Evolutionary conservation across 2,797 vertebrate species (phyloP).

Genomic region (Pyrocephalus nanus): DNA sequence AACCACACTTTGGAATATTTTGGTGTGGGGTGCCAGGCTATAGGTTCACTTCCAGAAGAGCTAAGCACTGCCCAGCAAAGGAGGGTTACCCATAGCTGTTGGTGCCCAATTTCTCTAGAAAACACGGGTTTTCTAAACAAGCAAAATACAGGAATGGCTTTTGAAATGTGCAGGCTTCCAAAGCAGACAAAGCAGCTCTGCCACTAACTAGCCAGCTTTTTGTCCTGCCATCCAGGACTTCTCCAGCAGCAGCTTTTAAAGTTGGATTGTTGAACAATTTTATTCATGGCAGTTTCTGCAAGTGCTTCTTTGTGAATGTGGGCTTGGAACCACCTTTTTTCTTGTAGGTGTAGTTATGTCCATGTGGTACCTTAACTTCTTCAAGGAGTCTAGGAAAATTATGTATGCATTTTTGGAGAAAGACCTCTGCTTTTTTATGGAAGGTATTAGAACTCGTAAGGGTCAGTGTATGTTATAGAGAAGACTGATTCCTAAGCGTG

Average conservation of each 20-base stretch:
- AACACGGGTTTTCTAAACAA: background rate
- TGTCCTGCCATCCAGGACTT: background rate
- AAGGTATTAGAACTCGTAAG: background rate
- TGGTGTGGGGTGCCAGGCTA: background rate
- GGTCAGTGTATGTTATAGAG: background rate
- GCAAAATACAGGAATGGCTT: background rate
- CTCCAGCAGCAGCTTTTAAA: background rate
- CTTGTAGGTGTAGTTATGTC: background rate
- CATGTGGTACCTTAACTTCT: background rate
- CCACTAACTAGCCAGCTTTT: background rate
- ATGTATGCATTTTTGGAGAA: background rate
- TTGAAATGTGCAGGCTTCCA: background rate
- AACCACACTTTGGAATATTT: background rate
- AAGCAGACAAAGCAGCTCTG: background rate
- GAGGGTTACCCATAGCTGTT: background rate
- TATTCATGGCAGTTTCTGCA: background rate
- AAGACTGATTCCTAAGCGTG: rapidly evolving
- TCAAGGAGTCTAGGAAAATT: background rate
- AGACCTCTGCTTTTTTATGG: background rate
- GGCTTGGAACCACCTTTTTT: background rate
- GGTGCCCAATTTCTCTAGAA: background rate
- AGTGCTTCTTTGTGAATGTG: background rate
- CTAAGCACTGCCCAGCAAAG: background rate
- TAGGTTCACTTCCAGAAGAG: background rate
- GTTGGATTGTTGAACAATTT: background rate